These are phyloP conservation scores for Ephydatia muelleri DNA, from an alignment of 37 sponge, comb jelly and placozoan species.

Conservation along the genomic window DNA sequence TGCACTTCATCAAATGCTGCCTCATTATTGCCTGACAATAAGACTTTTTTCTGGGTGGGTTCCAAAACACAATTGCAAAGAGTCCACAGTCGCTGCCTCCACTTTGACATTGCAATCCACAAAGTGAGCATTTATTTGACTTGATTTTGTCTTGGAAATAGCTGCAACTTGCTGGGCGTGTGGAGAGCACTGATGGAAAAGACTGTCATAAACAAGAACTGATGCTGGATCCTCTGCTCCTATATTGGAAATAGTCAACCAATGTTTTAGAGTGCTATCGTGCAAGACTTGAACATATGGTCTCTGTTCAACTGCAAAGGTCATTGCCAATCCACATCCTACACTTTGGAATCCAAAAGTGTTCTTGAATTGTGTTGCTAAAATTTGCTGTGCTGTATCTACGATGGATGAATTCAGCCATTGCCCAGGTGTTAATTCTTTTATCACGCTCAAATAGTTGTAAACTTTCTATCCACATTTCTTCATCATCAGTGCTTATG, in stretches of 20 bases:
- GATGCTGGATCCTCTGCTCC: too few relatives aligned
- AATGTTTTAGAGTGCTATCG: constrained; percentile 3
- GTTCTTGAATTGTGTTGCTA: constrained; percentile 3
- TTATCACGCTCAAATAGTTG: background rate
- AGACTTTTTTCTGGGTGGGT: background rate
- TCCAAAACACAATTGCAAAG: background rate
- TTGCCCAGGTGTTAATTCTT: background rate
- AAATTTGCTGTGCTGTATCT: constrained; percentile 3
- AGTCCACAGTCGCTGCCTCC: constrained; percentile 7
- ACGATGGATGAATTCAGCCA: constrained; percentile 17
- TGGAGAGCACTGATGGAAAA: background rate
- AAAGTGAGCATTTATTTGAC: background rate
- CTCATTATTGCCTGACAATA: background rate
- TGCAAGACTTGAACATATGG: constrained; percentile 10
- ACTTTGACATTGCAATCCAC: constrained; percentile 4
- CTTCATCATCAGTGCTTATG: background rate
- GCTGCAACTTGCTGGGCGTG: background rate
- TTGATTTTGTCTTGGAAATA: background rate
- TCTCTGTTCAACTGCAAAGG: background rate
- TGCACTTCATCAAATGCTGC: background rate
- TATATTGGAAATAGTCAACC: constrained; percentile 6
- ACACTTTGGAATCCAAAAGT: too few relatives aligned
- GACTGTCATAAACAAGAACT: too few relatives aligned
- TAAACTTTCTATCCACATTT: constrained; percentile 5
- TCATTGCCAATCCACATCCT: constrained; percentile 10